Evolutionary conservation across 2,113 vertebrate genomes (phyloP), one percentile per base, ranked within the genome.

Genomic region (Heliornis fulica): DNA sequence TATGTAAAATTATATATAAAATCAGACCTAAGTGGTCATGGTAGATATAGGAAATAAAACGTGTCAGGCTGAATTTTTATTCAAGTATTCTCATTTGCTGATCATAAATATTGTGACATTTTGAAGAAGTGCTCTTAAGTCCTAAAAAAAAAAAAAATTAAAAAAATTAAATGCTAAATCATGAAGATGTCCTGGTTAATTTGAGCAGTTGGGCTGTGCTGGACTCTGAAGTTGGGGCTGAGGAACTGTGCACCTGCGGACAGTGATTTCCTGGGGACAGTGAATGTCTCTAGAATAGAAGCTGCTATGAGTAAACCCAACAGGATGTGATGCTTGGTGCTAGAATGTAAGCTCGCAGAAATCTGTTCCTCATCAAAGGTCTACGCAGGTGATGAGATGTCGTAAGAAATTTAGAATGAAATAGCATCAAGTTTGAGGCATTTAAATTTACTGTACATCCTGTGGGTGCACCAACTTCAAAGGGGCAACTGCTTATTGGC

Each of bases 91-190:
- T 93, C 48, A 57, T 93, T 40, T 77, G 72, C 74, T 91, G 76
- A 76, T 96, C 64, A 61, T 94, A 96, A 96, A 97, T 95, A 96
- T 96, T 97, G 77, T 78, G 93, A 94, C 71, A 90, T 87, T 97
- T 90, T 89, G 72, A 93, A 94, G 68, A 95, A 95, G 86, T 78
- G 56, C 83, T 93, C 86, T 95, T 94, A 83, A 92, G 72, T 70
- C 51, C 54, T 2, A 25, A 53, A 53, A 53, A 92, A 81, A 83
- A 34, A 54, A 50, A 56, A 51, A 46, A 18, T 10, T 22, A 51
- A 46, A 46, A 19, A 7, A 19, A 66, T 21, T 63, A 38, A 64
- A 51, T 83, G 80, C 50, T 90, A 87, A 89, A 93, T 28, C 34
- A 21, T 66, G 38, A 74, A 46, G 34, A 66, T 92, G 29, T 78